Percentiles rank a stretch among this genome's conserved stretches.
Conservation (phyloP, 1,140 invertebrate species). For the Maniola jurtina region DNA sequence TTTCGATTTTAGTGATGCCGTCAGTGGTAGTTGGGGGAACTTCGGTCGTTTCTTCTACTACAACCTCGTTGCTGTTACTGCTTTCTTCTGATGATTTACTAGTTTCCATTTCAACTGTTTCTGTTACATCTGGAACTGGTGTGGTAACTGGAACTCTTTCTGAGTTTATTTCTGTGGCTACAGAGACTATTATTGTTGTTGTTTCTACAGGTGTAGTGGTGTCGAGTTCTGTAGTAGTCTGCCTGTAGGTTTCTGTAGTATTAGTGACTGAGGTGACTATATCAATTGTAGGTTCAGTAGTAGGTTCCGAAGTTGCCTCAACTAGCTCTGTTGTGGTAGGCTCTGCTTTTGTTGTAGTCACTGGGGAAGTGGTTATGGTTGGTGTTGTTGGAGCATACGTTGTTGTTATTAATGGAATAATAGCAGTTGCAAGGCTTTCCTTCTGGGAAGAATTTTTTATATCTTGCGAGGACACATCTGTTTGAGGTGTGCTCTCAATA, state of each 20-base stretch:
- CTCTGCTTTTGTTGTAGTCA: not conserved
- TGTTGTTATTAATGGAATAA: slow-evolving; percentile 13
- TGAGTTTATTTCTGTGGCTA: slow-evolving; percentile 55
- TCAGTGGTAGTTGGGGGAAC: slow-evolving; percentile 22
- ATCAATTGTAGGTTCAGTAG: slow-evolving; percentile 28
- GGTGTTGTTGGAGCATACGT: slow-evolving; percentile 11
- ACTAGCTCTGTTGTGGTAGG: slow-evolving; percentile 16
- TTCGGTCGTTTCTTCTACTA: slow-evolving; percentile 36
- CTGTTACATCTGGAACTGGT: slow-evolving; percentile 23
- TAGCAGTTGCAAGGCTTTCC: slow-evolving; percentile 31
- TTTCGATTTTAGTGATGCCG: slow-evolving; percentile 22
- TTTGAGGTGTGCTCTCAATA: slow-evolving; percentile 42
- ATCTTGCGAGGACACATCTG: slow-evolving; percentile 54
- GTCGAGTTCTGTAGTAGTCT: slow-evolving; percentile 29
- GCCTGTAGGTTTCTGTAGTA: slow-evolving; percentile 22
- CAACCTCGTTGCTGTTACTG: slow-evolving; percentile 57
- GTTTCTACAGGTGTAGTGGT: slow-evolving; percentile 35
- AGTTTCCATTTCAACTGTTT: slow-evolving; percentile 27
- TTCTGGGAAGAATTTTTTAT: slow-evolving; percentile 40
- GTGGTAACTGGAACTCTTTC: slow-evolving; percentile 41
- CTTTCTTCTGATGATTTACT: slow-evolving; percentile 55
- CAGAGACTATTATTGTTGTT: slow-evolving; percentile 49
- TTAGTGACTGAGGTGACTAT: slow-evolving; percentile 18
- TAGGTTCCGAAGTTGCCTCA: slow-evolving; percentile 34
- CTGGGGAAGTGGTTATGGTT: slow-evolving; percentile 12